Conservation (phyloP, 1,140 invertebrate genomes). For the Drosophila ficusphila region DNA sequence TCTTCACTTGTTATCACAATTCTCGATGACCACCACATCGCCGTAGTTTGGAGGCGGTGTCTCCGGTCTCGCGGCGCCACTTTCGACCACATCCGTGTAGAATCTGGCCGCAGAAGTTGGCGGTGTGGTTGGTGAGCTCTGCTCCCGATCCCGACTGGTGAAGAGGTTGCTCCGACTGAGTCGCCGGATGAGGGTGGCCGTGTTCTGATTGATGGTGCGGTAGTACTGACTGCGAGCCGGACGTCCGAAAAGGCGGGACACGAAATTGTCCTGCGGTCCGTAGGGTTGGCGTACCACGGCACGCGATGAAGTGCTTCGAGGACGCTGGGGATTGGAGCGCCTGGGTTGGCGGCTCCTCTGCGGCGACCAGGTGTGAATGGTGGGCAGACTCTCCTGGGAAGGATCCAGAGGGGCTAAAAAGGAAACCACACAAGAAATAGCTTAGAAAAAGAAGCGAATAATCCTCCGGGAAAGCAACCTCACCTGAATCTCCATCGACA, state of each 20-base stretch:
- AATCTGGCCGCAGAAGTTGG: conserved; percentile 43
- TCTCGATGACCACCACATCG: conserved; percentile 74
- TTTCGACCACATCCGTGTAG: conserved; percentile 44
- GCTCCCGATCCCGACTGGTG: conserved; percentile 62
- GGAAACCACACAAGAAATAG: not conserved
- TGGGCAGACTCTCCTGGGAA: conserved; percentile 48
- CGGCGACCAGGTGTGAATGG: conserved; percentile 44
- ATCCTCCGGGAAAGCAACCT: not conserved
- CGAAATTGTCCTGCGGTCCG: conserved; percentile 68
- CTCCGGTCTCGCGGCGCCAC: conserved; percentile 54
- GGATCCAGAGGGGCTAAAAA: conserved; percentile 38
- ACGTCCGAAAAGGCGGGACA: conserved; percentile 73
- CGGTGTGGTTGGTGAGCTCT: conserved; percentile 35
- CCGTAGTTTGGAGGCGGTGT: conserved; percentile 75
- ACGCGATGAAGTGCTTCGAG: conserved; percentile 32
- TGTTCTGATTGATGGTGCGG: conserved; percentile 79
- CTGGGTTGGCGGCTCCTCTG: conserved; percentile 47
- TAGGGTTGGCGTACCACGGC: conserved; percentile 59
- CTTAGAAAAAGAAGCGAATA: not conserved
- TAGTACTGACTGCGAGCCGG: conserved; percentile 76
- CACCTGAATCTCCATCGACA: conserved; percentile 25
- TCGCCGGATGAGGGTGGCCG: conserved; percentile 73
- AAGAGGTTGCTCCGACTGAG: conserved; percentile 79
- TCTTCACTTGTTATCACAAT: conserved; percentile 74
- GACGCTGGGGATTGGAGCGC: conserved; percentile 57